Base-by-base conservation (phyloP, 2,797 vertebrate genomes). In the Odontamblyopus rebecca region DNA sequence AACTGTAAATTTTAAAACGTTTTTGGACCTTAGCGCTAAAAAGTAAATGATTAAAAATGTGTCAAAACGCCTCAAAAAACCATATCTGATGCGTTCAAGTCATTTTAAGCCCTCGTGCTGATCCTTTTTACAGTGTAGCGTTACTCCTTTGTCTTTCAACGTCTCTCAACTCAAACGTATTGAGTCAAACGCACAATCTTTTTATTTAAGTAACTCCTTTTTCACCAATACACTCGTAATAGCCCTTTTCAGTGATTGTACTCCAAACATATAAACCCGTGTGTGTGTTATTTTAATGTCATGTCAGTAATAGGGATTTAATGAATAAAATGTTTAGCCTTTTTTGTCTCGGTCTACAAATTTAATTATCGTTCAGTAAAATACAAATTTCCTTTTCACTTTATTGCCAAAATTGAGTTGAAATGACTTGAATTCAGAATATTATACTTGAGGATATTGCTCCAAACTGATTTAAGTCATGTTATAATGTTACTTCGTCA, bases 181-280 rank as follows among this genome's bases (percentile, higher is more conserved):
- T 77, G 82, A 77, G 72, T 82, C 5, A n/a, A 73, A 82, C 85
- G 86, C 88, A 90, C 86, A 89, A 87, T 16, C 23, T 68, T 6
- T 38, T 56, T 70, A 8, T 78, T 30, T 1, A 29, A 7, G 15
- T 15, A 27, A 32, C 29, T 23, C 48, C 59, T 23, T 19, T 67
- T 54, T 18, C 53, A 16, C 51, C 5, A 53, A 15, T 30, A n/a
- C 61, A 6, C 54, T 9, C 26, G 62, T 2, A 32, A 51, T 11
- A n/a, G 50, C 64, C 3, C 6, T 6, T 67, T 57, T 30, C 48
- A 16, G 30, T 2, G 30, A 44, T 27, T 71, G 19, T 44, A 54
- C 41, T 62, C 35, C 6, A 1, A 13, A 8, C 6, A 35, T 11
- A 57, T 2, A 53, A 51, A 19, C 9, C 7, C 4, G 23, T 27